Base-by-base conservation (phyloP, 2,888 invertebrate genomes). In the Marasmarcha lunaedactyla region DNA sequence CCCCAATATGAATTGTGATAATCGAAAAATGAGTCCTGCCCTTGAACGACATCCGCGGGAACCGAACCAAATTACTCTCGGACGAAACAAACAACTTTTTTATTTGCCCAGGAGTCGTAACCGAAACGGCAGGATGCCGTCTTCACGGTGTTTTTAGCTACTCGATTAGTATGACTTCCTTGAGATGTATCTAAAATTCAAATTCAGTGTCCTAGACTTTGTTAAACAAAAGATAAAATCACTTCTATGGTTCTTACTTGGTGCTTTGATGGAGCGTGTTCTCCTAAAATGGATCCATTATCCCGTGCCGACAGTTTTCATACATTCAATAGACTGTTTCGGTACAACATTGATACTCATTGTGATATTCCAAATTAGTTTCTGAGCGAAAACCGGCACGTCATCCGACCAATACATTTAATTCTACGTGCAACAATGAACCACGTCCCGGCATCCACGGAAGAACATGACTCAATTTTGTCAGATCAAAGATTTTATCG, bases 281-380 rank as follows among this genome's bases (percentile, higher is more conserved):
- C 20, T 20, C n/a, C n/a, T 30, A n/a, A 30, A 30, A 30, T 30
- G 9, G 11, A n/a, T 30, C 62, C 62, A 69, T 68, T 68, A 63
- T 57, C 51, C 49, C 54, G 52, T 53, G 62, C 59, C 67, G 63
- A 54, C 63, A 64, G 66, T 66, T 67, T 65, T 65, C 60, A 70
- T 66, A 57, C 64, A 71, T 61, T 74, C 66, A 70, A 74, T 69
- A 73, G 71, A 59, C 62, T 67, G 74, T 76, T 77, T 74, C 73
- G 63, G 72, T 65, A 67, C 64, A 67, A 63, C 74, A 76, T 76
- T 71, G 72, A 74, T 69, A 67, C 68, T 71, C 72, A 76, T 77
- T 78, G 83, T 81, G 71, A 72, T 77, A 73, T 71, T 68, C 65
- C 71, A 83, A 83, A 83, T 83, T 83, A 83, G 83, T 83, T 83